A percentile compares a stretch with the other conserved stretches of the same genome.
Evolutionary conservation across 64 coral and sea anemone genomes (phyloP).

Genomic region (Montipora capricornis): DNA sequence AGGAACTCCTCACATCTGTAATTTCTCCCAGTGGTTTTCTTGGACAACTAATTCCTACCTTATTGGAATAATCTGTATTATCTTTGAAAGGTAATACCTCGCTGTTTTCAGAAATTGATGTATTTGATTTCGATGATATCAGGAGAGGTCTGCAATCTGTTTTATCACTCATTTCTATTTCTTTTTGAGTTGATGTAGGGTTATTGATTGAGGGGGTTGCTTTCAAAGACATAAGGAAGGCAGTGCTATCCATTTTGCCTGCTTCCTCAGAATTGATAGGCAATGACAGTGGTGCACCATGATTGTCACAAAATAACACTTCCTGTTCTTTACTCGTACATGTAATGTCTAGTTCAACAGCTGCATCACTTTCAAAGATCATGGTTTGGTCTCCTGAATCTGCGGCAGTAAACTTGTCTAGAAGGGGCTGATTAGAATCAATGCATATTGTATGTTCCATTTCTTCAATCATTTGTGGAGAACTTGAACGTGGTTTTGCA

Average conservation of each 20-base stretch:
- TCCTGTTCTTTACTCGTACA: not conserved
- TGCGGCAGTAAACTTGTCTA: not conserved
- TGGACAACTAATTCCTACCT: not conserved
- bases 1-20: not conserved
- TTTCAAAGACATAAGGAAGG: conserved; percentile 10
- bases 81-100: not conserved
- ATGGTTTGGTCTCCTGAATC: not conserved
- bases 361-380: not conserved
- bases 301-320: not conserved
- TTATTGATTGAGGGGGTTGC: not conserved
- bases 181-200: not conserved
- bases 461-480: not conserved
- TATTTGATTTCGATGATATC: not conserved
- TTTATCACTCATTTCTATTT: not conserved
- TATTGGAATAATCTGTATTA: not conserved
- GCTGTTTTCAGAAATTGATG: not conserved
- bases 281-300: not conserved
- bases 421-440: conserved; percentile 3
- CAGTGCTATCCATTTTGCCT: conserved; percentile 1
- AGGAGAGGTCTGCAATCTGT: conserved; percentile 28
- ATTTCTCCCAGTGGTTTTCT: conserved; percentile 10
- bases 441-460: conserved; percentile 23
- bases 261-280: not conserved
- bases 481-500: not conserved
- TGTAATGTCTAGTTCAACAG: not conserved